Percentiles rank a stretch among this genome's conserved stretches.
phyloP scores from a whole-genome alignment of 2,888 invertebrate species.

The Tineola bisselliella region DNA sequence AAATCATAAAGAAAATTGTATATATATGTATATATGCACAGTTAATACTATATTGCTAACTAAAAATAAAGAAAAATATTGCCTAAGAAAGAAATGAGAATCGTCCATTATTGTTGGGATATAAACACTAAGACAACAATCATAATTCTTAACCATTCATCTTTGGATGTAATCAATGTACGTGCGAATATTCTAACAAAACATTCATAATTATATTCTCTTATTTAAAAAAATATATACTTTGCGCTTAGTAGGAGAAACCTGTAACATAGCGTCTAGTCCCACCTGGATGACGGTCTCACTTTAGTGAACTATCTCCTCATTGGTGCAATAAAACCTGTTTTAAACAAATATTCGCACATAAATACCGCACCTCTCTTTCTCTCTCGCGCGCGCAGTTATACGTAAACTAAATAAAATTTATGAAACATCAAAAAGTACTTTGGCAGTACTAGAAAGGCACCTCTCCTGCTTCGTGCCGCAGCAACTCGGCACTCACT shows the following conservation, averaged over 20 bases:
- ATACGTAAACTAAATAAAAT: constrained; percentile 19
- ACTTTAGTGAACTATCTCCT: too few species aligned
- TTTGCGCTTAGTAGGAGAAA: too few species aligned
- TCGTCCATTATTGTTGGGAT: not conserved
- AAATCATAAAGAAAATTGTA: too few species aligned
- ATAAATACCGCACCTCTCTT: not conserved
- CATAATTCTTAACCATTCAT: not conserved
- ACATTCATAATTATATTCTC: not conserved
- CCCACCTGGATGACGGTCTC: too few species aligned
- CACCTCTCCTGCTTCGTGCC: constrained; percentile 26
- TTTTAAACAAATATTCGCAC: not conserved
- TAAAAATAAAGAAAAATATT: not conserved
- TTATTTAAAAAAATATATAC: too few species aligned
- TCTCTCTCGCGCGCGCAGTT: not conserved
- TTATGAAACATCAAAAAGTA: constrained; percentile 29
- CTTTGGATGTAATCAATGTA: not conserved
- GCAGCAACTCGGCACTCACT: not conserved
- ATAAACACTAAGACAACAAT: not conserved
- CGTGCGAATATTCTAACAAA: not conserved
- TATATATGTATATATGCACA: too few species aligned
- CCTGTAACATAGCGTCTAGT: too few species aligned
- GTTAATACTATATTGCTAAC: too few species aligned
- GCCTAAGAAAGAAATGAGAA: not conserved
- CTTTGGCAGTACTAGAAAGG: constrained; percentile 41
- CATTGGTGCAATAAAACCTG: not conserved